phyloP scores from a whole-genome alignment of 2,797 vertebrate genomes.

The Sebastes umbrosus region DNA sequence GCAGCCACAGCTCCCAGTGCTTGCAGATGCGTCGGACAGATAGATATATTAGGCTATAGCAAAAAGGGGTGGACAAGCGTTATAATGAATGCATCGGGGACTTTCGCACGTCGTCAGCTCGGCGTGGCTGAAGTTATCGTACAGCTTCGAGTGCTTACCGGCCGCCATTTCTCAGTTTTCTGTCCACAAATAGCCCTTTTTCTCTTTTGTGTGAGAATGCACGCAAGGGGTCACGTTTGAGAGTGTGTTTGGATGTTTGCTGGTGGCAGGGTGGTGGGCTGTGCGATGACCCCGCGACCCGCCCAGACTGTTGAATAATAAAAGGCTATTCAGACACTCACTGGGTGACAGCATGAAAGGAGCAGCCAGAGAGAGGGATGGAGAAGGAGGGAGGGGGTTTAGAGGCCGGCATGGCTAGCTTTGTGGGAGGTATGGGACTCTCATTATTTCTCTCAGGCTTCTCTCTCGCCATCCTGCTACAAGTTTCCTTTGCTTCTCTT shows the following conservation, averaged over 20 bases:
- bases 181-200: slow-evolving; percentile 18
- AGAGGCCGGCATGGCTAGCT: slow-evolving; percentile 57
- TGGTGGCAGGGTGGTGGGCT: slow-evolving; percentile 71
- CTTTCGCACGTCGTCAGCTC: slow-evolving; percentile 47
- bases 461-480: slow-evolving; percentile 31
- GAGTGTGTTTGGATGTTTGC: slow-evolving; percentile 67
- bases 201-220: slow-evolving; percentile 14
- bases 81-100: slow-evolving; percentile 74
- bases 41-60: slow-evolving; percentile 49
- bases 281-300: slow-evolving; percentile 61
- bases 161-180: slow-evolving; percentile 18
- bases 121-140: slow-evolving; percentile 11
- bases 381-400: not conserved
- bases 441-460: slow-evolving; percentile 65
- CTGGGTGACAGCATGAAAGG: slow-evolving; percentile 78
- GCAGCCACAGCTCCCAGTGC: slow-evolving; percentile 37
- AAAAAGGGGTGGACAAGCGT: slow-evolving; percentile 54
- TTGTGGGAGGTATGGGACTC: slow-evolving; percentile 78
- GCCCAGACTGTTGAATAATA: slow-evolving; percentile 81
- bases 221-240: slow-evolving; percentile 31
- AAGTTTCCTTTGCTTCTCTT: slow-evolving; percentile 34
- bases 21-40: slow-evolving; percentile 55
- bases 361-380: slow-evolving; percentile 36
- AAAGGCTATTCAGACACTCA: slow-evolving; percentile 77
- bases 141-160: slow-evolving; percentile 2